These are phyloP conservation scores for Brachionus rubens DNA, from an alignment of 1,140 invertebrate genomes.

Conservation along the genomic window DNA sequence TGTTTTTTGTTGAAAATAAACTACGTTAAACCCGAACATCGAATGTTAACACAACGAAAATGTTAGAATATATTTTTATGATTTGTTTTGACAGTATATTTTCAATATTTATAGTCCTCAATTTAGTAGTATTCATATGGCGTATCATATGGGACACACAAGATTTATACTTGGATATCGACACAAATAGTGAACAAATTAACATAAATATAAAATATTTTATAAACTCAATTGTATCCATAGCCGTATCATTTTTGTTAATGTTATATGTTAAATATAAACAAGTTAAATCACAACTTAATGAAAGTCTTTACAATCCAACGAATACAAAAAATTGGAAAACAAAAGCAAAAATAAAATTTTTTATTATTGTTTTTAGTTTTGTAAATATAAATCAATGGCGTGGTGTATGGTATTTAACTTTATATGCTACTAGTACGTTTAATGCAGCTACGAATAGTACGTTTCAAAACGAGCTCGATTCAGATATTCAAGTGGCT, in stretches of 20 bases:
- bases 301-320: not conserved
- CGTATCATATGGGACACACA: conserved; percentile 42
- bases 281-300: not conserved
- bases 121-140: conserved; percentile 36
- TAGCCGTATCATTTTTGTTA: not conserved
- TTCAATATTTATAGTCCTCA: conserved; percentile 25
- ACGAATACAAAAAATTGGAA: not conserved
- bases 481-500: too few relatives aligned
- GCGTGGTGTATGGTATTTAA: conserved; percentile 38
- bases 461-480: too few relatives aligned
- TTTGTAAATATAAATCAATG: conserved; percentile 36
- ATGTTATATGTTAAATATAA: not conserved
- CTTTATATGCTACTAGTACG: not conserved
- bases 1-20: too few relatives aligned
- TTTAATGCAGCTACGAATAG: too few relatives aligned
- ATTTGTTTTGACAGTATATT: not conserved
- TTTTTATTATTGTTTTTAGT: conserved; percentile 6
- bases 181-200: too few relatives aligned
- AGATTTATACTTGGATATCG: conserved; percentile 13
- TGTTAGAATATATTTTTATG: not conserved
- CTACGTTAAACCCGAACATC: too few relatives aligned
- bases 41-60: too few relatives aligned
- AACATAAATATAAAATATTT: too few relatives aligned
- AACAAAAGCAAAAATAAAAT: conserved; percentile 4
- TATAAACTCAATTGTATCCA: not conserved